Evolutionary conservation across 2,113 vertebrate genomes (phyloP).

Genomic region (Calidris pugnax): DNA sequence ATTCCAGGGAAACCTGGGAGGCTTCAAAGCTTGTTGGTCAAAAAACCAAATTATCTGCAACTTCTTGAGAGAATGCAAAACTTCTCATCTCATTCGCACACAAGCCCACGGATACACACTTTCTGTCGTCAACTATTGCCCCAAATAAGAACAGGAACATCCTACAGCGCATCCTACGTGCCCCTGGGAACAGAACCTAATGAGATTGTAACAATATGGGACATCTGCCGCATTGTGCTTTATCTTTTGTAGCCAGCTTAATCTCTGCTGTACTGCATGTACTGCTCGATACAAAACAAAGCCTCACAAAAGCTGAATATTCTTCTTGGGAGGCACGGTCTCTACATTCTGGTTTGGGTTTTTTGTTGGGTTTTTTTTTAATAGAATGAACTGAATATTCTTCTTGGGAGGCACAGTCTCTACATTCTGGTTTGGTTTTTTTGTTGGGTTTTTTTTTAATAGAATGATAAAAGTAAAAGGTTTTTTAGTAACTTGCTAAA

Average conservation of each 20-base stretch:
- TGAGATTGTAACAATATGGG: background rate
- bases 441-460: background rate
- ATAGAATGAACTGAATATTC: background rate
- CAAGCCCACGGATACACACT: background rate
- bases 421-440: background rate
- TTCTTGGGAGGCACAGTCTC: background rate
- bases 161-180: background rate
- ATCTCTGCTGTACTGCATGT: background rate
- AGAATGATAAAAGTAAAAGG: background rate
- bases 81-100: accelerated
- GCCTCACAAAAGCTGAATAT: background rate
- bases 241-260: background rate
- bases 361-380: no score
- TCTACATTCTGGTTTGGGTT: background rate
- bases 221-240: background rate
- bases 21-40: background rate
- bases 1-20: background rate
- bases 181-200: background rate
- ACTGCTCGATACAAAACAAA: background rate
- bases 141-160: background rate
- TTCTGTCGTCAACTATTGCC: background rate
- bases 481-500: background rate
- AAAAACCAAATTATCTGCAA: background rate
- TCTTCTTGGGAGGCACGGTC: background rate
- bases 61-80: background rate